These are phyloP conservation scores for Zoroaster sp. DNA, from an alignment of 53 echinoderm and acorn worm species.

Conservation along the genomic window DNA sequence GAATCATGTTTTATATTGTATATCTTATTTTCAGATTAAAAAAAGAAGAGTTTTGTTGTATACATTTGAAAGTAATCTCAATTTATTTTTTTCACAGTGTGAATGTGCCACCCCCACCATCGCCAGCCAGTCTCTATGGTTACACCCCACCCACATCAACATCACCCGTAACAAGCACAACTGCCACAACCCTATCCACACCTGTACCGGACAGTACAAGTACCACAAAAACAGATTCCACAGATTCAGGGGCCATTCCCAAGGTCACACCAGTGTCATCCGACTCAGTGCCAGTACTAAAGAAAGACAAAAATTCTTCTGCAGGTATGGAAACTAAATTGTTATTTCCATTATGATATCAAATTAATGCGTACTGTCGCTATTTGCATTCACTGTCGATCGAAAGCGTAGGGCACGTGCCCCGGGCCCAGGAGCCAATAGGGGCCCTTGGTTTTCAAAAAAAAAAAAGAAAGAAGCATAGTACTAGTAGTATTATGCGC, in stretches of 20 bases:
- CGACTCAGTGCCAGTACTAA: not conserved
- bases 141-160: conserved; percentile 34
- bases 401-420: no score
- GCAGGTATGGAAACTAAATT: conserved; percentile 73
- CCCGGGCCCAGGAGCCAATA: no score
- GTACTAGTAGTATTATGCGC: no score
- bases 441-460: no score
- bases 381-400: no score
- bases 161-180: conserved; percentile 38
- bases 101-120: not conserved
- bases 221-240: conserved; percentile 6
- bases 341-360: no score
- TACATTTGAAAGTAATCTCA: no score
- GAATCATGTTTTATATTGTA: no score
- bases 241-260: conserved; percentile 38
- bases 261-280: not conserved
- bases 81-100: not conserved
- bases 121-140: conserved; percentile 44
- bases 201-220: conserved; percentile 33
- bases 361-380: no score
- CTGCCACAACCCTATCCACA: conserved; percentile 25
- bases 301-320: conserved; percentile 67
- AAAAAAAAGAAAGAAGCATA: no score
- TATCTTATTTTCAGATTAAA: no score
- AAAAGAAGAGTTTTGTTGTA: no score